Conservation (phyloP, 1,140 invertebrate species). For the Plectus sambesii region DNA sequence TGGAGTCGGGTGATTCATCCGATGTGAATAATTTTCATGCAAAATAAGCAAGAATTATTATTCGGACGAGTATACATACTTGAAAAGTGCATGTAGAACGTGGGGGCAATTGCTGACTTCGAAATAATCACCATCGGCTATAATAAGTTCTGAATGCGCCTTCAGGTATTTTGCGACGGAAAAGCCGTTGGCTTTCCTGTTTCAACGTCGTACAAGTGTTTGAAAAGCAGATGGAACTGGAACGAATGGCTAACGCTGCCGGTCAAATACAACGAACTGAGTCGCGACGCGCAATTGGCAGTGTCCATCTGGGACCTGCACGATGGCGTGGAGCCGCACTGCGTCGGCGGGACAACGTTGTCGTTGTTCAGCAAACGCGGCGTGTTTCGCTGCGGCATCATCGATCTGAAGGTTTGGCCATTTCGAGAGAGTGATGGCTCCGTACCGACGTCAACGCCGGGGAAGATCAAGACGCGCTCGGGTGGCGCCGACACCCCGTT, state of each 20-base stretch:
- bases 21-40: no score
- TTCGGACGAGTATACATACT: no score
- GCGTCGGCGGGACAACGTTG: conserved; percentile 29
- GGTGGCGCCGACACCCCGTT: conserved; percentile 73
- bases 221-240: conserved; percentile 59
- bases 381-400: conserved; percentile 49
- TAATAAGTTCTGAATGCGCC: no score
- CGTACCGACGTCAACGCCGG: conserved; percentile 62
- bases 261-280: conserved; percentile 78
- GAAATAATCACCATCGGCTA: no score
- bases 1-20: no score
- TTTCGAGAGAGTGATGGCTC: conserved; percentile 59
- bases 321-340: conserved; percentile 60
- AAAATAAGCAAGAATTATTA: no score
- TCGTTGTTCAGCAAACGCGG: conserved; percentile 59
- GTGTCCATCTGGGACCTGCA: conserved; percentile 86
- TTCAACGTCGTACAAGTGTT: conserved; percentile 71
- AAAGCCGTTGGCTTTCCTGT: conserved; percentile 72
- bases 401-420: conserved; percentile 54
- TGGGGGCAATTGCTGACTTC: no score
- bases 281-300: conserved; percentile 72
- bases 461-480: conserved; percentile 59
- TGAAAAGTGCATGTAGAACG: no score
- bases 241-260: conserved; percentile 93
- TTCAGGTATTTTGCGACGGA: conserved; percentile 73